A percentile compares a stretch with the other conserved stretches of the same genome.
phyloP scores from a whole-genome alignment of 2,888 invertebrate species.

The Drosophila macrospina region DNA sequence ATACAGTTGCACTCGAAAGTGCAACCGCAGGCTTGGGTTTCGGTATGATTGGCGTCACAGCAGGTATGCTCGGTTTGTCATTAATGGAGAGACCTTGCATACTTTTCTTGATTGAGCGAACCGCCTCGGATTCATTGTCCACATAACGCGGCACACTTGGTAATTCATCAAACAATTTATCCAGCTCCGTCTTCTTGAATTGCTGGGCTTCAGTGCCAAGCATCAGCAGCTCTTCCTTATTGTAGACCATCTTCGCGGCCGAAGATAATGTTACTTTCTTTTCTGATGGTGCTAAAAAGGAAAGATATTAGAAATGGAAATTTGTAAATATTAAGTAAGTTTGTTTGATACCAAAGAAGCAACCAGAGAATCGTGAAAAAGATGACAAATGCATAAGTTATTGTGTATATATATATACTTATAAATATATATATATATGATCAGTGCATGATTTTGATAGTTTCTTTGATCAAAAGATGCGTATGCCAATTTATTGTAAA shows the following conservation, averaged over 20 bases:
- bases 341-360: not conserved
- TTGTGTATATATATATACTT: not conserved
- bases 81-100: conserved; percentile 37
- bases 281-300: conserved; percentile 13
- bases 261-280: conserved; percentile 27
- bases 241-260: conserved; percentile 34
- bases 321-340: not conserved
- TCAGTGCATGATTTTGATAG: conserved; percentile 21
- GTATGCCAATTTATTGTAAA: conserved; percentile 46
- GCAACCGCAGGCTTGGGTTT: not conserved
- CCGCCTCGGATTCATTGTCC: conserved; percentile 18
- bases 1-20: not conserved
- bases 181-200: conserved; percentile 46
- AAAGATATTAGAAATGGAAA: conserved; percentile 4
- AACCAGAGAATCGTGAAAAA: conserved; percentile 23
- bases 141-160: conserved; percentile 59
- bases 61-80: not conserved
- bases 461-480: conserved; percentile 37
- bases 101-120: conserved; percentile 25
- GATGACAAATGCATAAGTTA: conserved; percentile 7
- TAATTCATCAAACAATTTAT: conserved; percentile 58
- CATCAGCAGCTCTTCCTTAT: conserved; percentile 38
- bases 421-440: conserved; percentile 10
- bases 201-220: conserved; percentile 10
- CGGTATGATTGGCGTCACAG: not conserved